Percentiles rank a stretch among this genome's conserved stretches.
These are phyloP conservation scores for Scelioninae gen. 1 DNA, from an alignment of 2,888 invertebrate species.

Conservation along the genomic window DNA sequence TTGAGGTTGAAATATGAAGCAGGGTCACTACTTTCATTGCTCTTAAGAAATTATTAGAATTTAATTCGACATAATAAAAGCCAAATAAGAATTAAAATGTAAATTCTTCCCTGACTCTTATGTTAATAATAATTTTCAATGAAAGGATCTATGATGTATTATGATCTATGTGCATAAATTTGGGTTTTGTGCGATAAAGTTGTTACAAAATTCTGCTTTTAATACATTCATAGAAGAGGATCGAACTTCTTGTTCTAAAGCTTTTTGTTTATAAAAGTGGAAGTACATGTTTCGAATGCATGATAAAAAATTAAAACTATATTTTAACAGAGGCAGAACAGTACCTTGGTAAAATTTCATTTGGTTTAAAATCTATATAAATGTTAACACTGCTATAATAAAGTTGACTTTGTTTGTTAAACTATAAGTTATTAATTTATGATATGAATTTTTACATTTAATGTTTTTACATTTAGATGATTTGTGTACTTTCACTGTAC, in stretches of 20 bases:
- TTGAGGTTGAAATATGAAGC: too few relatives aligned
- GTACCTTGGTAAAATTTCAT: conserved; percentile 4
- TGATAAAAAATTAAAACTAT: conserved; percentile 1
- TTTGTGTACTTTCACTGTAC: background rate
- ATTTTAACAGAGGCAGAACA: background rate
- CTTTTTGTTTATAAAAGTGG: conserved; percentile 22
- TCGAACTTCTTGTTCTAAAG: conserved; percentile 32
- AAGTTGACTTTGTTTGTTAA: conserved; percentile 3
- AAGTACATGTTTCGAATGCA: conserved; percentile 40
- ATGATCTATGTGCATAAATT: too few relatives aligned
- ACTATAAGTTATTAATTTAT: background rate
- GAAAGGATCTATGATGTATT: too few relatives aligned
- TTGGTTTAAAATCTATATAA: background rate
- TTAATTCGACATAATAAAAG: too few relatives aligned
- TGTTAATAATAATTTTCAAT: too few relatives aligned
- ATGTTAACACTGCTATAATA: background rate
- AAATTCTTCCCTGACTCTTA: too few relatives aligned
- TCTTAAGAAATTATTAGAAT: too few relatives aligned
- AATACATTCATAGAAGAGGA: conserved; percentile 22
- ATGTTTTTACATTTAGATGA: background rate
- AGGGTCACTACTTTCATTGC: too few relatives aligned
- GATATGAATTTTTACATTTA: background rate
- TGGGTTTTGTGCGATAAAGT: background rate
- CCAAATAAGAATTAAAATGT: too few relatives aligned
- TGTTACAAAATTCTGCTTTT: conserved; percentile 15